These are phyloP conservation scores for Aphidius ervi DNA, from an alignment of 1,140 invertebrate genomes.

Conservation along the genomic window DNA sequence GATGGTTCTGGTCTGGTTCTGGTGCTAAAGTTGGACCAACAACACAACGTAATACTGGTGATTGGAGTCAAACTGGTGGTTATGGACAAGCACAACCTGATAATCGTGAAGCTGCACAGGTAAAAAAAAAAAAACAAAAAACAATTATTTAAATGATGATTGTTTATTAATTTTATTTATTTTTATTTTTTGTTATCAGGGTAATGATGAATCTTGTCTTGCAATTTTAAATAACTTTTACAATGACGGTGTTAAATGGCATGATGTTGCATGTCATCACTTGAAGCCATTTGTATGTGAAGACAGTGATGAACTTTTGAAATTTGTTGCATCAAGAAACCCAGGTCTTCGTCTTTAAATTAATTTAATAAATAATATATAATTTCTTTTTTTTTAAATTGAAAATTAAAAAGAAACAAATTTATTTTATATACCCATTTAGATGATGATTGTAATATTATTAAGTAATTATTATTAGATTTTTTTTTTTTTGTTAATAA, in stretches of 20 bases:
- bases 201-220: conserved; percentile 85
- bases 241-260: conserved; percentile 88
- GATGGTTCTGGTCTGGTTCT: conserved; percentile 92
- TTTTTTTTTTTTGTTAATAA: conserved; percentile 10
- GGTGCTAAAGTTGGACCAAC: conserved; percentile 85
- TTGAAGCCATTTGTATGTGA: conserved; percentile 90
- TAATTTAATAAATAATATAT: background rate
- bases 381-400: conserved; percentile 1
- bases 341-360: conserved; percentile 75
- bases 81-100: conserved; percentile 82
- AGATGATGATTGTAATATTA: background rate
- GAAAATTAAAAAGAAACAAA: conserved; percentile 11
- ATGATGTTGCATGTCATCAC: conserved; percentile 88
- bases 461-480: conserved; percentile 5
- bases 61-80: conserved; percentile 83
- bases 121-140: conserved; percentile 43
- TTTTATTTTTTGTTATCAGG: conserved; percentile 52
- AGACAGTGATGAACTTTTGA: conserved; percentile 86
- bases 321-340: conserved; percentile 83
- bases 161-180: conserved; percentile 12
- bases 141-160: background rate
- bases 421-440: background rate
- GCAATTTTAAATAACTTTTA: conserved; percentile 90
- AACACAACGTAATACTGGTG: conserved; percentile 79
- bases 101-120: conserved; percentile 84